Evolutionary conservation across 2,113 vertebrate species (phyloP), one percentile per base, ranked within the genome.

Genomic region (Hucho hucho): DNA sequence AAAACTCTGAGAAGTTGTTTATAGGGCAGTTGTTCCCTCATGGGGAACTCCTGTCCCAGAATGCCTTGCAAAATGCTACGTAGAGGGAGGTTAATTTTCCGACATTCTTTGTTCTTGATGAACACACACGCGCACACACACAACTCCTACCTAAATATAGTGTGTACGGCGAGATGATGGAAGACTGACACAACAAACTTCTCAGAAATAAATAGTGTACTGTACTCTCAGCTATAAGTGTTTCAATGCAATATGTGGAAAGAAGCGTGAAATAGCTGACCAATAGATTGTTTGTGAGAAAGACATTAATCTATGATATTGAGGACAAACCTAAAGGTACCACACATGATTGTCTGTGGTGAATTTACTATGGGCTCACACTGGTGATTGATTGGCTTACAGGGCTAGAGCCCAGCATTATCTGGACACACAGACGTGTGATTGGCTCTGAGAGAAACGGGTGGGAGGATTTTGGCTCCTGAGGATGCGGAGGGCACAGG

Each of bases 1-100:
- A 77, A 56, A 81, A 87, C 73, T 87, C 49, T 0, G 75, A 83
- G 68, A 84, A 85, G 76, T 85, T 87, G 84, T 87, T 85, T 88
- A 81, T 78, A 79, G 81, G 76, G 69, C 68, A 84, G 53, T 58
- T 32, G 53, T 76, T 85, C 79, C 74, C 90, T 86, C 85, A 79
- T 76, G 85, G 84, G 87, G 78, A 81, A 77, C 79, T 74, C 64
- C 64, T 83, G 87, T 86, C 84, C 88, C 87, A 90, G 78, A 89
- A 88, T 88, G 79, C 80, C 64, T 85, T 68, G 74, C 69, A 80
- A 87, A 16, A 66, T 66, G 28, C 28, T 61, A 84, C 81, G 74
- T 65, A 75, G 74, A 59, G 72, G 80, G 75, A 84, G 76, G 86
- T 88, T 81, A 88, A 72, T 46, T 37, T 69, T 69, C 22, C 9